Evolutionary conservation across 2,113 vertebrate species (phyloP), one percentile per base, ranked within the genome.

Genomic region (Corvus hawaiiensis): DNA sequence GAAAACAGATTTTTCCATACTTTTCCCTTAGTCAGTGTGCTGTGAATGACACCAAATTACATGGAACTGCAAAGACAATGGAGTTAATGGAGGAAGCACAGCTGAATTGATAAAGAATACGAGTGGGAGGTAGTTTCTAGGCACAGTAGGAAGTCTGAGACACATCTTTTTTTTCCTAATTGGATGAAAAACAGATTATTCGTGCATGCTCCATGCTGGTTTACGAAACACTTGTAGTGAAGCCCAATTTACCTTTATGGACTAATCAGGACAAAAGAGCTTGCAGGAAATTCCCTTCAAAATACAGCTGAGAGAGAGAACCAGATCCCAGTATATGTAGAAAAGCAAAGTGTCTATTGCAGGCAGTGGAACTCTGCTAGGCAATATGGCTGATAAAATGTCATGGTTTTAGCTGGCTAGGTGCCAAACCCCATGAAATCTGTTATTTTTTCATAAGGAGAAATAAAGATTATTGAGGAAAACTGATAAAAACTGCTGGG

Each of bases 111-210:
- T 89, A 67, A 87, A 69, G 54, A 80, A 93, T 92, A 51, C 7
- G 3, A 88, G 84, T 64, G 32, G 59, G 77, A 81, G n/a, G 58
- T 69, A 87, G 72, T 67, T 94, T 87, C 87, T 67, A 92, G 55
- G 32, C 84, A 74, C 84, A 79, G 69, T 49, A 23, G 84, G 94
- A 95, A 81, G 39, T 33, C 78, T 94, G 55, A 87, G 41, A 61
- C 52, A 79, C 48, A 83, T 87, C 74, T 84, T 87, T 51, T 74
- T 95, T 92, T 66, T 55, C 56, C 19, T 96, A 87, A 96, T 72
- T 92, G 93, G 41, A 74, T 96, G 91, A 96, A 94, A 95, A 95
- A 93, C 90, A 84, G 83, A 92, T 96, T 69, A 77, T 73, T 95
- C 3, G 0, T 94, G 69, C 52, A 68, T 79, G 35, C 33, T 66